Evolutionary conservation across 2,888 invertebrate species (phyloP), one percentile per base, ranked within the genome.

Genomic region (Lypha dubia): DNA sequence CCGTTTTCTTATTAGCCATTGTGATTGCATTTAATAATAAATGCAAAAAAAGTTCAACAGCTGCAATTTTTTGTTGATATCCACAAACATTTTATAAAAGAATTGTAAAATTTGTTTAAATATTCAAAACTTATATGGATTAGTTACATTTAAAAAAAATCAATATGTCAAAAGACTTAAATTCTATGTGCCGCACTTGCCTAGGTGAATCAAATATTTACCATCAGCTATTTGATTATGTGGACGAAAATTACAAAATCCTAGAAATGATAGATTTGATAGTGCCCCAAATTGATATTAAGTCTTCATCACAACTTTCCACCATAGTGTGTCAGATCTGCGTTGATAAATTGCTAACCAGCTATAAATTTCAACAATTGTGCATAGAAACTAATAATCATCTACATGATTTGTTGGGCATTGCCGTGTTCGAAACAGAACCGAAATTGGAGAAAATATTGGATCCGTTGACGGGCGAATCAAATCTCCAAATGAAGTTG

Each of bases 291-390:
- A 79, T 83, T 24, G 75, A 67, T 51, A 44, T 83, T 17, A 85
- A 79, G 44, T 28, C 62, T 9, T 32, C 67, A 17, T 49, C 79
- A 1, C 70, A 63, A 5, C 68, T 83, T 76, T 76, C 85, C 15
- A 65, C 44, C 0, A 41, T 76, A 28, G 46, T 85, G 22, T 85
- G 82, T 20, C 56, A 71, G n/a, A 15, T 92, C 8, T 95, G 95
- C 89, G 92, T 93, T 0, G 92, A 92, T 79, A 91, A 92, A 73
- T 91, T 94, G 17, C 91, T 93, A 75, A 90, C 93, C 8, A 90
- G 93, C 11, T 94, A 94, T 88, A 88, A 91, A 56, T 94, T 93
- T 87, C 93, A 93, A 87, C 88, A 91, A 77, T 91, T 92, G 87
- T 93, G 93, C 84, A 92, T 93, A 85, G 90, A 90, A 65, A 92